These are phyloP conservation scores for Trissolcus brochymenae DNA, from an alignment of 2,888 invertebrate species.

Conservation along the genomic window DNA sequence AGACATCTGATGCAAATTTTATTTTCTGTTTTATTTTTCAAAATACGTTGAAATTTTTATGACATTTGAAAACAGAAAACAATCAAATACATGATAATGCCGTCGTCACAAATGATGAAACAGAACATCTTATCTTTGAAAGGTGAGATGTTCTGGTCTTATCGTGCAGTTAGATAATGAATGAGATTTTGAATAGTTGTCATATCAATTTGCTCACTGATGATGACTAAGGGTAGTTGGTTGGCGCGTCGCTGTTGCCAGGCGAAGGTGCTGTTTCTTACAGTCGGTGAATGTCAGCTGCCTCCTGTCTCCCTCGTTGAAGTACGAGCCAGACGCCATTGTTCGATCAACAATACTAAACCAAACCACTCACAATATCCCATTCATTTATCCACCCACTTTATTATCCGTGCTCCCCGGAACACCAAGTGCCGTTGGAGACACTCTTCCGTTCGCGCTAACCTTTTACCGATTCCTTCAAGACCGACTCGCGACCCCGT, in stretches of 20 bases:
- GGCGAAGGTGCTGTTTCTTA: conserved; percentile 67
- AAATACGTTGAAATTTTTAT: too few relatives aligned
- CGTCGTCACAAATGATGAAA: too few relatives aligned
- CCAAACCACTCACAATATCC: conserved; percentile 72
- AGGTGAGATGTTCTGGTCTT: too few relatives aligned
- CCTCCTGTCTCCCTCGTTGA: conserved; percentile 67
- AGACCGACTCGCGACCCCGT: conserved; percentile 18
- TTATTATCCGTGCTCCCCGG: conserved; percentile 63
- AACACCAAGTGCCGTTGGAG: conserved; percentile 59
- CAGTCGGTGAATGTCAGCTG: conserved; percentile 73
- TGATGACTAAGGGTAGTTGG: conserved; percentile 33
- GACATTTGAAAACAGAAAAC: too few relatives aligned
- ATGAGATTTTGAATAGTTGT: background rate
- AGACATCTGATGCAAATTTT: too few relatives aligned
- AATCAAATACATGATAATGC: too few relatives aligned
- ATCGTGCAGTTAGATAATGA: too few relatives aligned
- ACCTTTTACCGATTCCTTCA: conserved; percentile 44
- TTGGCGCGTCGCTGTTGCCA: conserved; percentile 63
- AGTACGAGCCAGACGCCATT: conserved; percentile 72
- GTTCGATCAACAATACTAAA: conserved; percentile 73
- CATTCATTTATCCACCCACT: conserved; percentile 71
- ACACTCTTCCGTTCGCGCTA: conserved; percentile 52
- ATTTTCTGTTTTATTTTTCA: too few relatives aligned
- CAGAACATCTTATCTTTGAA: too few relatives aligned
- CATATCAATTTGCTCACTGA: conserved; percentile 12